Conservation (phyloP, 2,113 vertebrate genomes). For the Dasyurus viverrinus region DNA sequence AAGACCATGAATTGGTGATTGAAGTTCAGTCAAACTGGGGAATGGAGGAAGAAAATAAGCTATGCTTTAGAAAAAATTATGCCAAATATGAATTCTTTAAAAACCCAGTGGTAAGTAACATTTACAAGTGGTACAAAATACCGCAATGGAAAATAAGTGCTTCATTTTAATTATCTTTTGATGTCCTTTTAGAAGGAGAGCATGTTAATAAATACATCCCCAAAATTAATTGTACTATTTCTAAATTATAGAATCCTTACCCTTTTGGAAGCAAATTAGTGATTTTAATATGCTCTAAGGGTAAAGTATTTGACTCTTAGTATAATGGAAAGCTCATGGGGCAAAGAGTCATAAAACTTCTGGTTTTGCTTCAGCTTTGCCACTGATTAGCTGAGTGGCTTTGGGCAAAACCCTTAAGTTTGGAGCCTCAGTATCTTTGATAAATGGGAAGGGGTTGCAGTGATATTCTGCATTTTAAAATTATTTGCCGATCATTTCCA, state of each 20-base stretch:
- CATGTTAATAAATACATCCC: neutral
- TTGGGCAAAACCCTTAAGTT: neutral
- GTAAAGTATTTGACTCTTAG: neutral
- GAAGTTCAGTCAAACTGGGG: conserved; percentile 94
- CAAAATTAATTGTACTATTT: neutral
- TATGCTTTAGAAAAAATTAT: conserved; percentile 98
- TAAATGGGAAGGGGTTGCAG: neutral
- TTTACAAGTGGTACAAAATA: neutral
- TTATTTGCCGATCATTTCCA: neutral
- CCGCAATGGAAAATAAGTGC: conserved; percentile 18
- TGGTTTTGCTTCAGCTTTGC: neutral
- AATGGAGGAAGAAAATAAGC: conserved; percentile 91
- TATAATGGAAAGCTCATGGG: neutral
- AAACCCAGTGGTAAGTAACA: conserved; percentile 93
- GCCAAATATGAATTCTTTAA: conserved; percentile 99
- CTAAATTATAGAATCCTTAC: neutral
- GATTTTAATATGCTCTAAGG: neutral
- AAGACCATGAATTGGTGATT: conserved; percentile 95
- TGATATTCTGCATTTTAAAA: neutral
- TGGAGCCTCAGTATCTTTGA: neutral
- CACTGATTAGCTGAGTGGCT: neutral
- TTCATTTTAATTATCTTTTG: conserved; percentile 45
- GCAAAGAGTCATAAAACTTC: neutral
- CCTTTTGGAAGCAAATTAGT: neutral
- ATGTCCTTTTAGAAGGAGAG: conserved; percentile 23